Conservation (phyloP, 2,113 vertebrate genomes). For the Mormoops blainvillei region DNA sequence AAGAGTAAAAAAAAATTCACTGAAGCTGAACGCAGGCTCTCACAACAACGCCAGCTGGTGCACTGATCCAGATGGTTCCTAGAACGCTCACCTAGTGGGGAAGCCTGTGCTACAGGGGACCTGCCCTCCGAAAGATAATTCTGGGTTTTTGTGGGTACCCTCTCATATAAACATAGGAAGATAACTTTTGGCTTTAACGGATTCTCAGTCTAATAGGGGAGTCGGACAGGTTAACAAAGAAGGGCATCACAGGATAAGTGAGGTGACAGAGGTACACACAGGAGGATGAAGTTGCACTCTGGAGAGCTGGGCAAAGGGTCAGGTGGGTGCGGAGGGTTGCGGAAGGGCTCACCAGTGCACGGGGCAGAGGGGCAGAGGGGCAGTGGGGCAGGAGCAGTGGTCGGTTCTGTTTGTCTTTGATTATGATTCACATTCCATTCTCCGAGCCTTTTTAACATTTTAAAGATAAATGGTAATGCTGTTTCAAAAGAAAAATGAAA, state of each 20-base stretch:
- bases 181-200: not conserved
- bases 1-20: too few species aligned
- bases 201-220: not conserved
- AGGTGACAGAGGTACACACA: too few species aligned
- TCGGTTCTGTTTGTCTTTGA: not conserved
- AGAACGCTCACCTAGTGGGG: too few species aligned
- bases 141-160: too few species aligned
- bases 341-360: not conserved
- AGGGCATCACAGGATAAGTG: too few species aligned
- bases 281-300: not conserved
- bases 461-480: not conserved
- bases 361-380: not conserved
- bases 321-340: not conserved
- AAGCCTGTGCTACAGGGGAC: too few species aligned
- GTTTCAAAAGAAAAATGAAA: not conserved
- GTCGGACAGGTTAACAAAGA: not conserved
- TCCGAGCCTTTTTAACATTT: not conserved
- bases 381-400: not conserved
- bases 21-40: too few species aligned
- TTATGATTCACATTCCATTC: not conserved
- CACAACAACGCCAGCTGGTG: too few species aligned
- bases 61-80: too few species aligned
- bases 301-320: not conserved
- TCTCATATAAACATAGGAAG: too few species aligned
- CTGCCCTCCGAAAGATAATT: too few species aligned